Conservation (phyloP, 1,140 invertebrate genomes). For the Drosophila mojavensis region DNA sequence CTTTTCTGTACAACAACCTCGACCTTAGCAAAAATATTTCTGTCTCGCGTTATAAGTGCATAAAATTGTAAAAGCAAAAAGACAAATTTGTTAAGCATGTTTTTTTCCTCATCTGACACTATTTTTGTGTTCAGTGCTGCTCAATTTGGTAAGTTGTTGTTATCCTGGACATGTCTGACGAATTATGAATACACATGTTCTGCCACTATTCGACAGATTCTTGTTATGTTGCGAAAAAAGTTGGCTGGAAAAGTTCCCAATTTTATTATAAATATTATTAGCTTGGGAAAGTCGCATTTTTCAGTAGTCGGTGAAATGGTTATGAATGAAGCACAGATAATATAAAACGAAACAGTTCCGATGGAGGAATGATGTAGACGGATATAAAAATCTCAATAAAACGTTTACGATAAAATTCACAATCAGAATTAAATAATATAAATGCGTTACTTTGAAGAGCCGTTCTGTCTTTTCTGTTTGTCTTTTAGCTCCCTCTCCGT, state of each 20-base stretch:
- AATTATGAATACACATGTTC: slow-evolving; percentile 44
- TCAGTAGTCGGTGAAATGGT: neutral
- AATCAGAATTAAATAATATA: too few relatives aligned
- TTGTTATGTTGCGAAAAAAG: neutral
- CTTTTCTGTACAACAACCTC: slow-evolving; percentile 27
- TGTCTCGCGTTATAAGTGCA: slow-evolving; percentile 60
- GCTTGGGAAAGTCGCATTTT: neutral
- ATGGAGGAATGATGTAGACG: too few relatives aligned
- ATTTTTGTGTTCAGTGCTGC: slow-evolving; percentile 7
- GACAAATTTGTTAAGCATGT: slow-evolving; percentile 54
- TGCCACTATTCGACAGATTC: slow-evolving; percentile 30
- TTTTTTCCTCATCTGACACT: slow-evolving; percentile 41
- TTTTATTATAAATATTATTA: neutral
- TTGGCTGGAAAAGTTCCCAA: neutral
- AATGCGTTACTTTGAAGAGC: too few relatives aligned
- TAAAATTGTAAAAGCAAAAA: slow-evolving; percentile 62
- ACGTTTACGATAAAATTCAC: neutral
- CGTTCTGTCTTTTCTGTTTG: too few relatives aligned
- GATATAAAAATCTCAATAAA: neutral
- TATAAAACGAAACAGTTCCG: neutral
- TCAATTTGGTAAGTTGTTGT: slow-evolving; percentile 12
- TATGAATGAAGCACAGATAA: neutral
- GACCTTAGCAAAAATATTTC: slow-evolving; percentile 28
- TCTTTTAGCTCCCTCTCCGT: too few relatives aligned
- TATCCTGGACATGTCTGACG: slow-evolving; percentile 38